A percentile compares a stretch with the other conserved stretches of the same genome.
phyloP scores from a whole-genome alignment of 2,797 vertebrate genomes.

The Pelochelys cantorii region DNA sequence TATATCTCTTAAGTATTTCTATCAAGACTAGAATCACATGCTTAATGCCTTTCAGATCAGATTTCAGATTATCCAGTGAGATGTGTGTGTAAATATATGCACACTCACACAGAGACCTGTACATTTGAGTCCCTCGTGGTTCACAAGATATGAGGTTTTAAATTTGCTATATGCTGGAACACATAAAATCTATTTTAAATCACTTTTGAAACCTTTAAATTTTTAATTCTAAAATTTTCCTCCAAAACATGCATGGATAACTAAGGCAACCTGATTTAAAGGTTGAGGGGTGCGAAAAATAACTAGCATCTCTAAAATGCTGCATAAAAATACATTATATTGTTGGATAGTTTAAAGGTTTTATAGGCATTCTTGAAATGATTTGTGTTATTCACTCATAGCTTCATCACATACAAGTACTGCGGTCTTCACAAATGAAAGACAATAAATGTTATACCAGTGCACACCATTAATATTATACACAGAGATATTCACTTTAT shows the following conservation, averaged over 20 bases:
- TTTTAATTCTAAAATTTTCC: slow-evolving; percentile 13
- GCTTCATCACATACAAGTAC: neutral
- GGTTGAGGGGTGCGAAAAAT: neutral
- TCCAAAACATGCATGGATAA: neutral
- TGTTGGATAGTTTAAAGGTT: neutral
- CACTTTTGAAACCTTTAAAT: neutral
- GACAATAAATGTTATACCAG: neutral
- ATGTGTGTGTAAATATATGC: fast-evolving
- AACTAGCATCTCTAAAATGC: neutral
- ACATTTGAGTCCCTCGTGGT: neutral
- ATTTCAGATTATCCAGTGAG: fast-evolving
- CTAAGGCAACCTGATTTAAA: neutral
- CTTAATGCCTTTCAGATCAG: neutral
- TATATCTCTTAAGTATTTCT: neutral
- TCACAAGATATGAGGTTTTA: neutral
- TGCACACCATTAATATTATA: neutral
- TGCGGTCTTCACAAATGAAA: neutral
- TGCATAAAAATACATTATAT: neutral
- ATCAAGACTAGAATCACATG: slow-evolving; percentile 4
- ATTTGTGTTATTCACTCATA: neutral
- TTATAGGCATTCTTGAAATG: neutral
- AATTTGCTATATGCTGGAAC: neutral
- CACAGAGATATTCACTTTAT: neutral
- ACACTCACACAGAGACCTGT: slow-evolving; percentile 17
- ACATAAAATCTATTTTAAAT: neutral